Percentiles rank a stretch among this genome's conserved stretches.
Evolutionary conservation across 2,888 invertebrate genomes (phyloP).

Genomic region (Ellobium chinense): DNA sequence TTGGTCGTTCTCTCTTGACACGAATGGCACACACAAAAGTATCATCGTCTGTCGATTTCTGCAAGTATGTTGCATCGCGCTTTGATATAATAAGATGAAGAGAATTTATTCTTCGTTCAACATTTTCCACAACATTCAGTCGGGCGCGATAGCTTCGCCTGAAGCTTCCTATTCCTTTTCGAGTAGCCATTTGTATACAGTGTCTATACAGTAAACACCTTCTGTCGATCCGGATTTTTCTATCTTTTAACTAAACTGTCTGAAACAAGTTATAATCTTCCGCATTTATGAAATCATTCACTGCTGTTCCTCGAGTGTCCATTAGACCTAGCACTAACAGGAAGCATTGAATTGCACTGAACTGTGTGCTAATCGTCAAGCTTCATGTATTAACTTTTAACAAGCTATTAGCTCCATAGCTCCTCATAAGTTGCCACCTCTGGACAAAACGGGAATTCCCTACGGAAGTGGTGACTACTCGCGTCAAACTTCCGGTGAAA

Average conservation of each 20-base stretch:
- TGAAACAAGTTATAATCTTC: no score
- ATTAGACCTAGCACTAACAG: no score
- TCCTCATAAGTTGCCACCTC: neutral
- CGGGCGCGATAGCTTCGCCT: conserved; percentile 51
- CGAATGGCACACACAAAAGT: conserved; percentile 51
- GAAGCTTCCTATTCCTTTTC: conserved; percentile 40
- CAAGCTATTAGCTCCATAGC: neutral
- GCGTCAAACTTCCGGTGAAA: no score
- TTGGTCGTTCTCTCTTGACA: conserved; percentile 39
- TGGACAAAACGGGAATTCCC: neutral
- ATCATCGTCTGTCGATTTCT: conserved; percentile 42
- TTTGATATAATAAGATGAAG: conserved; percentile 61
- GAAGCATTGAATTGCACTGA: no score
- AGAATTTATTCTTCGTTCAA: conserved; percentile 55
- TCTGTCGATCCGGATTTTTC: no score
- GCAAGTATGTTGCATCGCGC: conserved; percentile 54
- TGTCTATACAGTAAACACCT: no score
- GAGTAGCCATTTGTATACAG: conserved; percentile 34
- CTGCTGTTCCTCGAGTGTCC: no score
- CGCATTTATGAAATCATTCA: no score
- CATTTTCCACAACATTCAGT: conserved; percentile 47
- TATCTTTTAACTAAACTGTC: no score
- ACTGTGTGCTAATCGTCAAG: no score
- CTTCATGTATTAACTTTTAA: neutral
- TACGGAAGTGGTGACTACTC: neutral